Percentiles rank a stretch among this genome's conserved stretches.
These are phyloP conservation scores for Umimayanthus chanpuru DNA, from an alignment of 92 coral and sea anemone species.

Conservation along the genomic window DNA sequence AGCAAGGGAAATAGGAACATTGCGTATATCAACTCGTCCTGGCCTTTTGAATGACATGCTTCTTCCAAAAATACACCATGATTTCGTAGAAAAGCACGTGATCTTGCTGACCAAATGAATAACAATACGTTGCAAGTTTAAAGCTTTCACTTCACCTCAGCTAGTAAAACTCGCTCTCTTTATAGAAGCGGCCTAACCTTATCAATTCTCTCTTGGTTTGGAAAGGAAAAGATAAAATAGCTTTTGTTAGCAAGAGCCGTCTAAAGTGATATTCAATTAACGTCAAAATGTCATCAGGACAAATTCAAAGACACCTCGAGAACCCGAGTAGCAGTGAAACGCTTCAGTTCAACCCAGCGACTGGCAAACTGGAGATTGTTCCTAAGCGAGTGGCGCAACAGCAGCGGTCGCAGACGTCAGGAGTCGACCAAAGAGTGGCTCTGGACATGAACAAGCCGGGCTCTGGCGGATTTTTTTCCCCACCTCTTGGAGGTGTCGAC, in stretches of 20 bases:
- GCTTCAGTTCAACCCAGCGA: slow-evolving; percentile 74
- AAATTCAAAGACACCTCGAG: slow-evolving; percentile 53
- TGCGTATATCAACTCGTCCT: too few species aligned
- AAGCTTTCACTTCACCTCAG: neutral
- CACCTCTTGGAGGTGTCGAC: neutral
- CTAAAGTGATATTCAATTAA: too few species aligned
- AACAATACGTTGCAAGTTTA: neutral
- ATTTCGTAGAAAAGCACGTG: slow-evolving; percentile 3
- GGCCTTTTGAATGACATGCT: too few species aligned
- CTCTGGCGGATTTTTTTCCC: slow-evolving; percentile 68
- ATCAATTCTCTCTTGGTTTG: neutral
- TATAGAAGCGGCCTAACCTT: too few species aligned
- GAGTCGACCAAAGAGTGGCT: slow-evolving; percentile 52
- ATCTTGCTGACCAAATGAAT: neutral
- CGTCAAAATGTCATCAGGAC: slow-evolving; percentile 16
- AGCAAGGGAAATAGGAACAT: too few species aligned
- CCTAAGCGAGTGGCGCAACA: slow-evolving; percentile 38
- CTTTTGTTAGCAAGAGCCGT: too few species aligned
- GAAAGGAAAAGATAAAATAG: neutral
- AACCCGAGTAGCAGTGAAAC: slow-evolving; percentile 47
- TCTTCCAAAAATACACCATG: neutral
- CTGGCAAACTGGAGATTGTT: slow-evolving; percentile 73
- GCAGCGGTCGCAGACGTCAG: slow-evolving; percentile 11
- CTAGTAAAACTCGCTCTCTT: too few species aligned
- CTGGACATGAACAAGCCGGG: slow-evolving; percentile 80